Evolutionary conservation across 2,888 invertebrate genomes (phyloP).

Genomic region (Sabatieria punctata): DNA sequence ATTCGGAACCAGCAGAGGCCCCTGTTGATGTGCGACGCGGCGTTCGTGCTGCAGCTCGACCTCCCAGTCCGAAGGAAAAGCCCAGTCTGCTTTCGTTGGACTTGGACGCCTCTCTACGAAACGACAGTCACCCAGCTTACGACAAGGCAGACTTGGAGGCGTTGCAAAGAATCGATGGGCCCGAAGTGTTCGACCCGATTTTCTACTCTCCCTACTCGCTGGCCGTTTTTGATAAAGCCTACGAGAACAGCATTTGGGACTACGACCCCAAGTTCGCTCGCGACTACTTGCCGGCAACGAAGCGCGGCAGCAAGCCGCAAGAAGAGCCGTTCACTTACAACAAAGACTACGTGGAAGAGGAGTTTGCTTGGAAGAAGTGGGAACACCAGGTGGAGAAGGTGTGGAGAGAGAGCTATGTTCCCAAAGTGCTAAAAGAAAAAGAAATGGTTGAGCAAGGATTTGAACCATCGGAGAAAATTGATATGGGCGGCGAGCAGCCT

Average conservation of each 20-base stretch:
- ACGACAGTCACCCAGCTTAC: too few relatives aligned
- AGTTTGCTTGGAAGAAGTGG: constrained; percentile 6
- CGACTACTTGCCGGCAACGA: constrained; percentile 8
- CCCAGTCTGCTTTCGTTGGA: too few relatives aligned
- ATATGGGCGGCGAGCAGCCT: too few relatives aligned
- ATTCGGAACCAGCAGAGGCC: too few relatives aligned
- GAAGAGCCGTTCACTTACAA: background rate
- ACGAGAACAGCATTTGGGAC: constrained; percentile 10
- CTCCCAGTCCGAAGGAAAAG: too few relatives aligned
- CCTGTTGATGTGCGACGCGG: too few relatives aligned
- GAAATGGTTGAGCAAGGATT: background rate
- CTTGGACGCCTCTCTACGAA: too few relatives aligned
- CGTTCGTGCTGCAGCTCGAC: too few relatives aligned
- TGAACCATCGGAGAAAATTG: background rate
- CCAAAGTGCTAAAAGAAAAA: background rate
- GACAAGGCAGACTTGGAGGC: too few relatives aligned
- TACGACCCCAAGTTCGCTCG: constrained; percentile 9
- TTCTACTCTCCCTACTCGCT: background rate
- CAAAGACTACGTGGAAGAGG: constrained; percentile 2
- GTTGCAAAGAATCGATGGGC: too few relatives aligned
- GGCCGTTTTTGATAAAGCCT: constrained; percentile 3
- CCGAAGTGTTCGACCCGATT: too few relatives aligned
- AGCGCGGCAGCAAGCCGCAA: background rate
- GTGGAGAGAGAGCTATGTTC: constrained; percentile 1
- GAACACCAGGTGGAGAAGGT: background rate